A percentile compares a stretch with the other conserved stretches of the same genome.
phyloP scores from a whole-genome alignment of 2,797 vertebrate species.

The Dipus sagitta region DNA sequence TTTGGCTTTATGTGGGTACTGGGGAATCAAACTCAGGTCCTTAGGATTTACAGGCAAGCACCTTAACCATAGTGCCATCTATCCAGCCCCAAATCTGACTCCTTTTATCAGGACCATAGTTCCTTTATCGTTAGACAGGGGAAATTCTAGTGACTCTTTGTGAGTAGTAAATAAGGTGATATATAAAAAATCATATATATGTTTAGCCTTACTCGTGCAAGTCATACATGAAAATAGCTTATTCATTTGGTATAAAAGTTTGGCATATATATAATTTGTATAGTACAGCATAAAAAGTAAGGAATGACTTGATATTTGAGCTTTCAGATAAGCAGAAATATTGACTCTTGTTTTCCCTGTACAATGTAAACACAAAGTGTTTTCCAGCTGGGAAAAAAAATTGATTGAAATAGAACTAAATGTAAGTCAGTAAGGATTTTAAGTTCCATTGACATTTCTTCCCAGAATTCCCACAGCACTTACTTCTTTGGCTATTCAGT shows the following conservation, averaged over 20 bases:
- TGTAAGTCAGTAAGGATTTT: background rate
- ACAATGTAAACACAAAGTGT: background rate
- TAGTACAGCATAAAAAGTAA: background rate
- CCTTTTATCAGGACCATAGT: background rate
- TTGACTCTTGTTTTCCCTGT: background rate
- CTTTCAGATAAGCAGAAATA: constrained; percentile 23
- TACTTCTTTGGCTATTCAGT: constrained; percentile 12
- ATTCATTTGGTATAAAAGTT: constrained; percentile 17
- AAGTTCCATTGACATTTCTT: background rate
- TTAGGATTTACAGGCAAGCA: too few relatives aligned
- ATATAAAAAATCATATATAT: background rate
- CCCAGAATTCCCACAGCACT: constrained; percentile 19
- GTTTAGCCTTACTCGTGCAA: constrained; percentile 12
- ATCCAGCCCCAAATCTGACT: too few relatives aligned
- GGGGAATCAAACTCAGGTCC: too few relatives aligned
- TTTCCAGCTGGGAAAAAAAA: background rate
- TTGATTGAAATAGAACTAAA: constrained; percentile 13
- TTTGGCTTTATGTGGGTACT: too few relatives aligned
- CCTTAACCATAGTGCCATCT: too few relatives aligned
- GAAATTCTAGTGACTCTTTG: background rate
- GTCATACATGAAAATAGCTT: background rate
- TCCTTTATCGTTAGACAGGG: constrained; percentile 30
- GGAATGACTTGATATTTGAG: constrained; percentile 16
- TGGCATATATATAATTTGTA: background rate
- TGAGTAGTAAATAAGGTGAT: constrained; percentile 10